A percentile compares a stretch with the other conserved stretches of the same genome.
These are phyloP conservation scores for Drosophila affinis DNA, from an alignment of 2,888 invertebrate species.

Conservation along the genomic window DNA sequence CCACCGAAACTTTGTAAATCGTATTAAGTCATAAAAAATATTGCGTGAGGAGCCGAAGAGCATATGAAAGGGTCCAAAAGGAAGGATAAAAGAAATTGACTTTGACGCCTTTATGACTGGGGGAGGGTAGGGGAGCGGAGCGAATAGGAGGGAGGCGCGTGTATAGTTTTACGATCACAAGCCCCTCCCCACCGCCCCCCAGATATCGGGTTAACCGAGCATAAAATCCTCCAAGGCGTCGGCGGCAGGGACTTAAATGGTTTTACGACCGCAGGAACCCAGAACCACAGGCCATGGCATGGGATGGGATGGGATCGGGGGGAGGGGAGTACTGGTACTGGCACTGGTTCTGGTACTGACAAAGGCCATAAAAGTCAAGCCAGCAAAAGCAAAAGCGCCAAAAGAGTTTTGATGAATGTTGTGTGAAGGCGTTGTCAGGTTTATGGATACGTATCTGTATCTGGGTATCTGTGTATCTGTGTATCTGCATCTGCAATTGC, in stretches of 20 bases:
- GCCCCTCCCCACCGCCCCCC: neutral
- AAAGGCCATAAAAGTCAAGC: conserved; percentile 63
- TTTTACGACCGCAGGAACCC: conserved; percentile 57
- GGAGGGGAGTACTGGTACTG: neutral
- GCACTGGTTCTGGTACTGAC: neutral
- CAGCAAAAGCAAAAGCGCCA: conserved; percentile 52
- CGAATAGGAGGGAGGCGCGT: conserved; percentile 60
- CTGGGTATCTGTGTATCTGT: conserved; percentile 14
- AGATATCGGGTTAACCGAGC: conserved; percentile 68
- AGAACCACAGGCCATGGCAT: neutral
- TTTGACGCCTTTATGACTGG: conserved; percentile 53
- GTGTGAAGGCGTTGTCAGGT: conserved; percentile 48
- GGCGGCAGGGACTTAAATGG: conserved; percentile 65
- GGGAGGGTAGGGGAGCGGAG: too few relatives aligned
- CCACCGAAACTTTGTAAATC: conserved; percentile 34
- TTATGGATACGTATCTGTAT: conserved; percentile 46
- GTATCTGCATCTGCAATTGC: conserved; percentile 17
- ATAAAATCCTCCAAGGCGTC: conserved; percentile 72
- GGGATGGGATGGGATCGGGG: neutral
- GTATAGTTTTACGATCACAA: conserved; percentile 73
- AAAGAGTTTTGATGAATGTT: conserved; percentile 74
- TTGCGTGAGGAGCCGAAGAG: conserved; percentile 25
- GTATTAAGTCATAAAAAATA: conserved; percentile 64
- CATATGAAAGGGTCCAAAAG: conserved; percentile 10
- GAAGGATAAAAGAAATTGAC: conserved; percentile 60